Evolutionary conservation across 1,140 invertebrate species (phyloP).

Genomic region (Heliconius hermathena): DNA sequence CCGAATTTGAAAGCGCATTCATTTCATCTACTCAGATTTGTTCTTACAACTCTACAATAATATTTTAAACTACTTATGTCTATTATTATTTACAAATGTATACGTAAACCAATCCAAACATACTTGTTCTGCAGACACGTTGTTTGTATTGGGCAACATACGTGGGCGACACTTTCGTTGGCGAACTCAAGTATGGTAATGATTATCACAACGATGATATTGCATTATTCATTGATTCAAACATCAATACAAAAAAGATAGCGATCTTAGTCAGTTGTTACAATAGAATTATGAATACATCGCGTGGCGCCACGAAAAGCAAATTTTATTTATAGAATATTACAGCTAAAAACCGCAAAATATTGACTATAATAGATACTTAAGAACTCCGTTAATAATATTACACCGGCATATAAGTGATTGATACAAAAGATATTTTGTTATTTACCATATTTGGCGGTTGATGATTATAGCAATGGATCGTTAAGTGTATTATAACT

Average conservation of each 20-base stretch:
- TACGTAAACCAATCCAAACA: slow-evolving; percentile 14
- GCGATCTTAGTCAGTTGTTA: slow-evolving; percentile 35
- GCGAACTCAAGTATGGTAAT: slow-evolving; percentile 52
- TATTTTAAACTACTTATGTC: background rate
- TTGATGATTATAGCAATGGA: background rate
- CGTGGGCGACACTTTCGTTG: slow-evolving; percentile 52
- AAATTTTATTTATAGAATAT: slow-evolving; percentile 5
- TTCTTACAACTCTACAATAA: background rate
- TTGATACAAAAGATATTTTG: background rate
- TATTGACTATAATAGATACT: background rate
- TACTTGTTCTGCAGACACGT: slow-evolving; percentile 27
- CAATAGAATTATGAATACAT: slow-evolving; percentile 25
- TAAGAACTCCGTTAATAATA: no score
- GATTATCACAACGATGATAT: slow-evolving; percentile 50
- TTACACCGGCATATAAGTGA: no score
- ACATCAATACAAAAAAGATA: slow-evolving; percentile 56
- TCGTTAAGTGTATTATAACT: background rate
- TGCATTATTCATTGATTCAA: slow-evolving; percentile 45
- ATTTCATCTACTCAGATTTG: background rate
- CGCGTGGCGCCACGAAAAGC: slow-evolving; percentile 32
- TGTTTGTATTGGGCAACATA: slow-evolving; percentile 16
- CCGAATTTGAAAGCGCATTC: background rate
- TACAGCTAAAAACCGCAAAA: background rate
- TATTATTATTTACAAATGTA: slow-evolving; percentile 8
- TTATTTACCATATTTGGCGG: background rate